Evolutionary conservation across 2,113 vertebrate species (phyloP), one percentile per base, ranked within the genome.

Genomic region (Tachysurus vachellii): DNA sequence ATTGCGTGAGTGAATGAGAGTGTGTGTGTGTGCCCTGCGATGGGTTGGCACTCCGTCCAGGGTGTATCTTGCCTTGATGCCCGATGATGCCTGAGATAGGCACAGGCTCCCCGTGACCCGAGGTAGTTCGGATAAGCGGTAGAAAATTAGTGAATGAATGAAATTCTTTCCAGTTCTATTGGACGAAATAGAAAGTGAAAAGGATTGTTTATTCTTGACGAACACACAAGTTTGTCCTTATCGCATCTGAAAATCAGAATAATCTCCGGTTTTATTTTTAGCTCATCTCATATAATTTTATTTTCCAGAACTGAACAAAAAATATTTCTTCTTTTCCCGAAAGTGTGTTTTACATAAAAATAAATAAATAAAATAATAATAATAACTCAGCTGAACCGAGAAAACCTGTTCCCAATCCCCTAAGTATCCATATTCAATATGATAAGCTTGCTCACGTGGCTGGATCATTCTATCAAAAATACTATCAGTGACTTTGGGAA

Each of bases 401-500:
- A 61, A 61, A 70, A 62, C 26, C 11, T 28, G 50, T 42, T 84
- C 44, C 53, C 53, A 70, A 71, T 59, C 28, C 31, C 5, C 14
- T 0, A 9, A 28, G 19, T 42, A 54, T 56, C 44, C 42, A 66
- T 66, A 71, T 36, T 77, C 42, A 53, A 84, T 62, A 54, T 14
- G 12, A 77, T 88, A 73, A 75, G 13, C 7, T 12, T n/a, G 70
- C 73, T 80, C 71, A 80, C 62, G 21, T 54, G 36, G 17, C 2
- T 44, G 10, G 61, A 76, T 68, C 50, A 59, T 5, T n/a, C 31
- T 83, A 79, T 44, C 56, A 66, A 17, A 57, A 36, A 56, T 50
- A 87, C 42, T 47, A 56, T 61, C 56, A 80, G 53, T 71, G 57
- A 64, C 36, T 44, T 28, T 71, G 59, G 64, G 80, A 68, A 83